Base-by-base conservation (phyloP, 2,113 vertebrate genomes). In the Leptobrachium leishanense region DNA sequence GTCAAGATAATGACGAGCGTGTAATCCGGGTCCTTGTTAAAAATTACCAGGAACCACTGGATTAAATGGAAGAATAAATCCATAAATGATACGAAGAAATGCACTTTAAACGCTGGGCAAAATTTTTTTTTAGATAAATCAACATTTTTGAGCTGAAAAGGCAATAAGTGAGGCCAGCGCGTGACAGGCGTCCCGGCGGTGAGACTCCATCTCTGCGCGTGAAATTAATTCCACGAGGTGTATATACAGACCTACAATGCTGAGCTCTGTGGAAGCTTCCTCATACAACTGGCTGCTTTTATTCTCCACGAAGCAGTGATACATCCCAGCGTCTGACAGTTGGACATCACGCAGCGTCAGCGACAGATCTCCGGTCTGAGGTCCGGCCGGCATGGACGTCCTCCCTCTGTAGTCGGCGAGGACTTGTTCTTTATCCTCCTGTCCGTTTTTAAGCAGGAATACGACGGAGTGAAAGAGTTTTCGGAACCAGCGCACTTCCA, bases 261-360 rank as follows among this genome's bases (percentile, higher is more conserved):
- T 15, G 3, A 79, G 77, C 9, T 72, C 13, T 13, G 54, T 55
- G 40, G 57, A 12, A 9, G 64, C 70, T 40, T 79, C 77, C 13
- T 79, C 40, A 31, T 67, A 79, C 4, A 15, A 0, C 6, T 11
- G 2, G n/a, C 62, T 73, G 59, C 6, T 57, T 71, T 5, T 73
- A 62, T 79, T 72, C 20, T 79, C 77, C 59, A 79, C 77, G 2
- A 79, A 43, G 39, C 77, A 79, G 50, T 73, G 57, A 73, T 79
- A 79, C 2, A 8, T 73, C 39, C 64, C 70, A 2, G 77, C 46
- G 9, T 79, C 77, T 2, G 46, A 67, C 20, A 79, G 59, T 9
- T 8, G 42, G n/a, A 79, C 62, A 41, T 67, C 73, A 10, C 7
- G 59, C 41, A 79, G 40, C 3, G 20, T 3, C 4, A 79, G 70